Percentiles rank a stretch among this genome's conserved stretches.
phyloP scores from a whole-genome alignment of 2,113 vertebrate species.

The Eudyptes chrysolophus region DNA sequence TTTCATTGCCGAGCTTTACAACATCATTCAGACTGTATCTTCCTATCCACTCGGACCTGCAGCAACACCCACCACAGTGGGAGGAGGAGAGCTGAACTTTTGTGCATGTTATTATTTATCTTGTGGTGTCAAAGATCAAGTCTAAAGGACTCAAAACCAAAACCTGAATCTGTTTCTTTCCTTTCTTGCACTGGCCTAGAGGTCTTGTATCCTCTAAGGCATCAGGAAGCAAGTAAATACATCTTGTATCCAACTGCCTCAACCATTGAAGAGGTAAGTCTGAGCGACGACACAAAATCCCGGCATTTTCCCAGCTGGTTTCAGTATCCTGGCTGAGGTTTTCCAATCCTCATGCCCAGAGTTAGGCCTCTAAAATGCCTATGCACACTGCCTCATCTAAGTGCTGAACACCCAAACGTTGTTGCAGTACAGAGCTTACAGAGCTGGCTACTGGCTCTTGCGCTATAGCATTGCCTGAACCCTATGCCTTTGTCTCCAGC shows the following conservation, averaged over 20 bases:
- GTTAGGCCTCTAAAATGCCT: neutral
- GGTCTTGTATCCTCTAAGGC: neutral
- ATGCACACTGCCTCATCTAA: neutral
- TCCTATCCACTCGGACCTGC: too few relatives aligned
- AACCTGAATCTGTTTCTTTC: neutral
- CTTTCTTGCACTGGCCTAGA: neutral
- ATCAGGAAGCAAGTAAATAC: neutral
- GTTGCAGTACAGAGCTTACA: neutral
- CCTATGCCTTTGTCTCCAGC: neutral
- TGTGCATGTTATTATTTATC: neutral
- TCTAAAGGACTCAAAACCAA: neutral
- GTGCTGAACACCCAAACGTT: neutral
- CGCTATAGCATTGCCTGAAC: rapidly evolving
- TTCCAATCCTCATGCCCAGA: neutral
- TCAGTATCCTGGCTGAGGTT: neutral
- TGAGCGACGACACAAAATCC: neutral
- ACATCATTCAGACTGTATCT: neutral
- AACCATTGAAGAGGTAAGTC: neutral
- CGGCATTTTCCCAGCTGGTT: neutral
- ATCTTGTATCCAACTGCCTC: neutral
- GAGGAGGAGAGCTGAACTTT: neutral
- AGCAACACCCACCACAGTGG: neutral
- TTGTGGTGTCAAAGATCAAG: neutral
- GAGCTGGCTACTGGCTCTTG: neutral
- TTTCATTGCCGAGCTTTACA: neutral